Base-by-base conservation (phyloP, 2,797 vertebrate species). In the Nannoperca obscura region DNA sequence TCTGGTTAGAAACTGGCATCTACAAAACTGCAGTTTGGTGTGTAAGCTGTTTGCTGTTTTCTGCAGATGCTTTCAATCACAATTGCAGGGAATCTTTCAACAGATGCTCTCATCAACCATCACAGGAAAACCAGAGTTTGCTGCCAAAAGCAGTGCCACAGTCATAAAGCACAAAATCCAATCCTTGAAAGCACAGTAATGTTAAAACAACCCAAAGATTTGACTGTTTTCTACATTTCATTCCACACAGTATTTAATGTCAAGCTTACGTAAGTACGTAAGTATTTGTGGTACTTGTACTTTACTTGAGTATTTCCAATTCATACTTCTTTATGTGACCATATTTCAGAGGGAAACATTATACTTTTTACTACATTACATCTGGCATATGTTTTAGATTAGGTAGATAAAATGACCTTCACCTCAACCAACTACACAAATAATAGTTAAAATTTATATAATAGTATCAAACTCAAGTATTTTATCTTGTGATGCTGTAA, bases 1-100 rank as follows among this genome's bases (percentile, higher is more conserved):
- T 59, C 38, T 54, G 59, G 34, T 40, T 24, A 38, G 40, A 57
- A 52, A 53, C 27, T 65, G 62, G 46, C 49, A 62, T 52, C 47
- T 58, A 6, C 5, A 20, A 44, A 30, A 53, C 40, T 78, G 34
- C 49, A 30, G 54, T 40, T 27, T 38, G 20, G 54, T 81, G 32
- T 57, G 68, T 71, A 24, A 76, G 65, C 14, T 67, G 52, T 83
- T 76, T 78, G 64, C 68, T 71, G 71, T 68, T 75, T 53, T 53
- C 58, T 79, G 70, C 80, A 80, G 69, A 78, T 74, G 61, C 61
- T 86, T 83, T 84, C 68, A 75, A 58, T 85, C 59, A 66, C 67
- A 68, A 40, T 75, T 65, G 27, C 34, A 34, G 30, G 19, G 30
- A 71, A 61, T 77, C 55, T 72, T 81, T 79, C 68, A 80, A 20